These are phyloP conservation scores for Oreochromis grahami DNA, from an alignment of 2,797 vertebrate genomes.

Conservation along the genomic window DNA sequence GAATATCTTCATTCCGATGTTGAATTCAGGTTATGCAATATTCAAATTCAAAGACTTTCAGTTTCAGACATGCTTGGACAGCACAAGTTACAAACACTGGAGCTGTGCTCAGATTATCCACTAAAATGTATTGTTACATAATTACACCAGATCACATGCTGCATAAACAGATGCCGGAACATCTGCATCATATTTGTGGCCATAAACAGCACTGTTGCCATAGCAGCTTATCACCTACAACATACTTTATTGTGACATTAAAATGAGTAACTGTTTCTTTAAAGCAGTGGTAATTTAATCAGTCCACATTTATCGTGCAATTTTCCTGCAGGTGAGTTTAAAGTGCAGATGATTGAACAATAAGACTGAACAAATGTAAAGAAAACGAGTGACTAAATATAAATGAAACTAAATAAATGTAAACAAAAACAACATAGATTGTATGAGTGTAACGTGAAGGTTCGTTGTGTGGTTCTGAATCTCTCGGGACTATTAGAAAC, in stretches of 20 bases:
- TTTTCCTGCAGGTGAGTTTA: background rate
- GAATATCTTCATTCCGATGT: background rate
- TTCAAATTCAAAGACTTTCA: background rate
- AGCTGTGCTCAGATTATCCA: background rate
- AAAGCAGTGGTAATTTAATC: background rate
- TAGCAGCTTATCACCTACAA: background rate
- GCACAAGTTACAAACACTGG: background rate
- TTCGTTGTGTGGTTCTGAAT: background rate
- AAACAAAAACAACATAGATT: background rate
- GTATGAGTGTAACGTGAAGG: background rate
- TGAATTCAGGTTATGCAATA: background rate
- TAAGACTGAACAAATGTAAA: fast-evolving
- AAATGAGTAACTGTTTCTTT: background rate
- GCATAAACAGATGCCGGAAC: background rate
- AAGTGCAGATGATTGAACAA: background rate
- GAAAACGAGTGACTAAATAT: background rate
- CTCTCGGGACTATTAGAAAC: background rate
- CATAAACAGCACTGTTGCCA: background rate
- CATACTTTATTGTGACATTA: background rate
- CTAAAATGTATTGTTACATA: background rate
- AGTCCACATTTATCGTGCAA: background rate
- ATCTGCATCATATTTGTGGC: background rate
- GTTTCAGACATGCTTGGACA: background rate
- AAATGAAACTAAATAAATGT: background rate
- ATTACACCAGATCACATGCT: background rate